phyloP scores from a whole-genome alignment of 2,888 invertebrate species.

The Lacanobia wlatinum region DNA sequence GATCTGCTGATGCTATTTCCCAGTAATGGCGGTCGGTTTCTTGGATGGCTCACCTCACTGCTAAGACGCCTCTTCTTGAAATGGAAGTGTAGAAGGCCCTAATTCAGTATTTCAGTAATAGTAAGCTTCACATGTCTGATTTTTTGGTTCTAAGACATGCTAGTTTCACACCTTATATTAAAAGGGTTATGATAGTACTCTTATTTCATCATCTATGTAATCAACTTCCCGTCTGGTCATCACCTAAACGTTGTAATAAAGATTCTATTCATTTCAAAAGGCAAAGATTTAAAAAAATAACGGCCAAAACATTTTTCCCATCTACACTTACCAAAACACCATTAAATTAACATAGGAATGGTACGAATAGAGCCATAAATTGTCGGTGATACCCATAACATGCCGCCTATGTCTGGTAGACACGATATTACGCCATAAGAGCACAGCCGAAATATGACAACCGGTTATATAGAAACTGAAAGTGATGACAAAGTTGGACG shows the following conservation, averaged over 20 bases:
- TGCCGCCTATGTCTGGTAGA: conserved; percentile 31
- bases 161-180: background rate
- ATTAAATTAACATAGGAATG: conserved; percentile 60
- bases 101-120: background rate
- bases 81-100: background rate
- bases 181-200: no score
- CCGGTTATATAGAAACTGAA: conserved; percentile 59
- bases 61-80: background rate
- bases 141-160: background rate
- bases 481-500: conserved; percentile 48
- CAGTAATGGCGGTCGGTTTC: background rate
- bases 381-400: conserved; percentile 19
- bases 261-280: background rate
- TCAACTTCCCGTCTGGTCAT: background rate
- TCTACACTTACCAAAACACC: conserved; percentile 42
- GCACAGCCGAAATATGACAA: conserved; percentile 20
- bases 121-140: no score
- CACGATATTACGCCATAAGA: conserved; percentile 57
- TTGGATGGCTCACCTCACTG: background rate
- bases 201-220: no score
- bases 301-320: conserved; percentile 5
- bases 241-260: background rate
- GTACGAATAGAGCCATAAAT: conserved; percentile 48
- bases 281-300: conserved; percentile 23
- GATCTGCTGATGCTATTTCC: background rate